Percentiles rank a stretch among this genome's conserved stretches.
These are phyloP conservation scores for Megaleporinus macrocephalus DNA, from an alignment of 2,113 vertebrate genomes.

Conservation along the genomic window DNA sequence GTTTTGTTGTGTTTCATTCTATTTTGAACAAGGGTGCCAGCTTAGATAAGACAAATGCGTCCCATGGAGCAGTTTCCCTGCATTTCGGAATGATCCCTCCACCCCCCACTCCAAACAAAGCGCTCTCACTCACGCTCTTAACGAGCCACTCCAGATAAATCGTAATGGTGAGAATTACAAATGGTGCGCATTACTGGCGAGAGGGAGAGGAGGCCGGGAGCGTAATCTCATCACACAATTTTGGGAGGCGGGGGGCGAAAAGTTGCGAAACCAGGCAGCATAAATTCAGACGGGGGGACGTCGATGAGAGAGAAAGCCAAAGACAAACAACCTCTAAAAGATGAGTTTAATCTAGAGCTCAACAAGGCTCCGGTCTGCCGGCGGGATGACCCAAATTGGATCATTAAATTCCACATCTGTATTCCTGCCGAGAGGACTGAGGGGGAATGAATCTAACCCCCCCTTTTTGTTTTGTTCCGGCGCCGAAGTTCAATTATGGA, in stretches of 20 bases:
- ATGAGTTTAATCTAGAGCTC: slow-evolving; percentile 63
- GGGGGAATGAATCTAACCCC: slow-evolving; percentile 46
- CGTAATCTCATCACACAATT: slow-evolving; percentile 25
- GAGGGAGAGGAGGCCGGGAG: slow-evolving; percentile 21
- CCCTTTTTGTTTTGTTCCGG: slow-evolving; percentile 25
- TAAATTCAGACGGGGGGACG: slow-evolving; percentile 32
- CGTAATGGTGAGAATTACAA: slow-evolving; percentile 45
- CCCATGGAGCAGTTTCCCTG: neutral
- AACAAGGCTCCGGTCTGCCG: slow-evolving; percentile 49
- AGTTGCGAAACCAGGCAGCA: neutral
- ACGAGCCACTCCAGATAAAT: slow-evolving; percentile 40
- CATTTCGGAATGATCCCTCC: slow-evolving; percentile 20
- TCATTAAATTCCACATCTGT: slow-evolving; percentile 55
- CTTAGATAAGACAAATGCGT: slow-evolving; percentile 22
- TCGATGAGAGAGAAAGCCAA: slow-evolving; percentile 32
- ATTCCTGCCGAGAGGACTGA: slow-evolving; percentile 44
- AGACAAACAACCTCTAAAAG: slow-evolving; percentile 48
- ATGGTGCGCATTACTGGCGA: slow-evolving; percentile 21
- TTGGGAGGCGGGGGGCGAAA: neutral
- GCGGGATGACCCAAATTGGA: slow-evolving; percentile 55
- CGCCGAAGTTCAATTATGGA: slow-evolving; percentile 62
- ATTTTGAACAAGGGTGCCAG: slow-evolving; percentile 14
- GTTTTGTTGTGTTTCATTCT: slow-evolving; percentile 34
- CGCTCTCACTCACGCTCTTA: slow-evolving; percentile 38
- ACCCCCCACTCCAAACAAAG: slow-evolving; percentile 10